These are phyloP conservation scores for Parelbella ahira DNA, from an alignment of 2,888 invertebrate genomes.

Conservation along the genomic window DNA sequence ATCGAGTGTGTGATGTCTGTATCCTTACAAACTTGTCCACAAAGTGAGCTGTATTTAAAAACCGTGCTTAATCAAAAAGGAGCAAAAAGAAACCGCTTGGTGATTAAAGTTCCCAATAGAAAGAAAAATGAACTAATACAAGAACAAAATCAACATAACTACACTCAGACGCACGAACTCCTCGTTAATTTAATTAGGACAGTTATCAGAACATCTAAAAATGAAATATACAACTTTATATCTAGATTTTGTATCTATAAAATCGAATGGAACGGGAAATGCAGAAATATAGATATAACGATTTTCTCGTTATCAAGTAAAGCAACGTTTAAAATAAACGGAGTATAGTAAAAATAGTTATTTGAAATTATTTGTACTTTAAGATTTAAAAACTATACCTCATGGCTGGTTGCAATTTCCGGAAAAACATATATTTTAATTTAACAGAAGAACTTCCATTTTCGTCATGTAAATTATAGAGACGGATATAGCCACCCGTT, in stretches of 20 bases:
- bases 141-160: background rate
- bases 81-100: background rate
- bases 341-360: constrained; percentile 3
- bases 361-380: constrained; percentile 5
- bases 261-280: constrained; percentile 6
- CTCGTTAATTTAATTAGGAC: constrained; percentile 22
- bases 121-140: too few species aligned
- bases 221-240: constrained; percentile 8
- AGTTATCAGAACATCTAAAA: constrained; percentile 12
- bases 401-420: background rate
- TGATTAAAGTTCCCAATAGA: constrained; percentile 5
- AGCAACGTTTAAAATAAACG: constrained; percentile 1
- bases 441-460: background rate
- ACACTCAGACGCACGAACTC: constrained; percentile 14
- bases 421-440: background rate
- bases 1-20: too few species aligned
- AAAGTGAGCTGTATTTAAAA: too few species aligned
- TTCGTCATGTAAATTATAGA: constrained; percentile 1
- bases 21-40: too few species aligned
- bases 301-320: constrained; percentile 12
- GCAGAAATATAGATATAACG: constrained; percentile 2
- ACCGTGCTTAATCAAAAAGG: too few species aligned
- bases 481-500: background rate
- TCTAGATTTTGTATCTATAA: constrained; percentile 6
- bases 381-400: too few species aligned